Percentiles rank a stretch among this genome's conserved stretches.
Conservation (phyloP, 2,797 vertebrate genomes). For the Siniperca scherzeri region DNA sequence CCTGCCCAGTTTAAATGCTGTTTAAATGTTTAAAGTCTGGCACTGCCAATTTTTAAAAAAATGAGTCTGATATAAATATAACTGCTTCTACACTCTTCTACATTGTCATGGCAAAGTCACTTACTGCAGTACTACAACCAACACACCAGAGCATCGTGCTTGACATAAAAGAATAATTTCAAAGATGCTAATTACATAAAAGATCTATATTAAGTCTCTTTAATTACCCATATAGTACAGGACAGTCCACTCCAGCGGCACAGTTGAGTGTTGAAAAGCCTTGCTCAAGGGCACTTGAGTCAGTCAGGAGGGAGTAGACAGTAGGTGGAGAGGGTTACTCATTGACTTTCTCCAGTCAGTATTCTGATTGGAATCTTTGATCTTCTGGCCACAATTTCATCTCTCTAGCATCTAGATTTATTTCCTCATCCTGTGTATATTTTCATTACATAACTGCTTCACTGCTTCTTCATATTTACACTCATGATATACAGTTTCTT, state of each 20-base stretch:
- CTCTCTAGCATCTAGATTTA: constrained; percentile 21
- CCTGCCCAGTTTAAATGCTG: not conserved
- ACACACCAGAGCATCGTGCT: not conserved
- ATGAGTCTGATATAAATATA: not conserved
- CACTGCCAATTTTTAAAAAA: not conserved
- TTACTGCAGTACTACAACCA: not conserved
- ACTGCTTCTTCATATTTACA: constrained; percentile 34
- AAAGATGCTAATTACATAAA: constrained; percentile 3
- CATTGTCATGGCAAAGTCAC: not conserved
- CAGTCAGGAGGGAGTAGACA: not conserved
- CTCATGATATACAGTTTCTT: not conserved
- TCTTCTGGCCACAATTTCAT: constrained; percentile 37
- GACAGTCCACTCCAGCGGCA: not conserved
- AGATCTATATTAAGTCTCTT: constrained; percentile 8
- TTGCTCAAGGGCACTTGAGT: constrained; percentile 44
- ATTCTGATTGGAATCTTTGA: constrained; percentile 36
- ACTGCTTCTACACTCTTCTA: not conserved
- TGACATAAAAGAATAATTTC: not conserved
- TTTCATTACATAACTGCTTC: constrained; percentile 28
- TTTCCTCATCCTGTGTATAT: constrained; percentile 21
- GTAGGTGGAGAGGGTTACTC: not conserved
- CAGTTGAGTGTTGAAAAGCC: not conserved
- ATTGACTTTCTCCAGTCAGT: constrained; percentile 5
- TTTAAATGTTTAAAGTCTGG: not conserved
- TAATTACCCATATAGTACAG: constrained; percentile 5